Evolutionary conservation across 1,140 invertebrate genomes (phyloP), one percentile per base, ranked within the genome.

Genomic region (Drosophila teissieri): DNA sequence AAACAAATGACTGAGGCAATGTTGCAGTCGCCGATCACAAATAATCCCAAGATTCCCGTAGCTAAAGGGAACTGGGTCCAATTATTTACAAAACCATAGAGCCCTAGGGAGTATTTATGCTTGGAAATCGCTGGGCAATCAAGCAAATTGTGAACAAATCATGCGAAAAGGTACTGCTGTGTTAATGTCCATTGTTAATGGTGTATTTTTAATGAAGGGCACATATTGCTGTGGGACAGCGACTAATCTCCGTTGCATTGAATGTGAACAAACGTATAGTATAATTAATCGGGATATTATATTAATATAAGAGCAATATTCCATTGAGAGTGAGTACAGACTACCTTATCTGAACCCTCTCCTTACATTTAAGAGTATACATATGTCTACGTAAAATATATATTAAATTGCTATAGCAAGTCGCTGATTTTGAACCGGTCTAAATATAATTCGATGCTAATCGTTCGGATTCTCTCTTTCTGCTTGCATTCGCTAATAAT

Each of bases 21-120:
- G 51, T 69, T 34, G 67, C 63, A 51, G 67, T 69, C 63, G 68
- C 3, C 64, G 63, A 70, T 36, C 67, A 70, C 60, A 73, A 73
- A 61, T 73, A 61, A 17, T 73, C 6, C 42, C 42, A 19, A 19
- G 19, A 2, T 19, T 19, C 19, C 19, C 1, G 61, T 67, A 67
- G 37, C 68, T 36, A 34, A 34, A 22, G 34, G 0, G 19, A 46
- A 65, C 36, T 39, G 7, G 15, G 12, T 15, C 19, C n/a, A 68
- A 69, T 55, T 69, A 70, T 69, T 55, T 34, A n/a, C 22, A 39
- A 46, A 46, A 46, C 37, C 36, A 45, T 31, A 15, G 27, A 70
- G 45, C 36, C n/a, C 19, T 2, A n/a, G 15, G 12, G 40, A 61
- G 39, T 52, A 52, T 73, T 61, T 45, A 73, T 60, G 14, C 39